These are phyloP conservation scores for Catharus ustulatus DNA, from an alignment of 2,797 vertebrate genomes.

Conservation along the genomic window DNA sequence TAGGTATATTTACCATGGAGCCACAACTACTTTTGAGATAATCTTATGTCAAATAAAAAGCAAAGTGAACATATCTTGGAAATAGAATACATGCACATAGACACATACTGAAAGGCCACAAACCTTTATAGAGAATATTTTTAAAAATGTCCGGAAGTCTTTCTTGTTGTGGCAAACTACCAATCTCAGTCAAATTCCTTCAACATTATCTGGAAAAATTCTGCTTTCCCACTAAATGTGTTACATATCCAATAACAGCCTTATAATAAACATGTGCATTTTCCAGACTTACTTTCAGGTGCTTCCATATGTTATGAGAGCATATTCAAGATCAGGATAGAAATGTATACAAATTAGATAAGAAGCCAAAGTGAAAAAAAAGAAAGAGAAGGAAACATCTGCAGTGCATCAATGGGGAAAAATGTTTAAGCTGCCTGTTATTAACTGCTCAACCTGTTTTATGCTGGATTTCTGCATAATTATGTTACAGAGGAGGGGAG, in stretches of 20 bases:
- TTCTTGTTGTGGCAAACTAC: background rate
- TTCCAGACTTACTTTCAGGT: conserved; percentile 54
- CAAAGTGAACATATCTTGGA: background rate
- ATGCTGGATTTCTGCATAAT: conserved; percentile 58
- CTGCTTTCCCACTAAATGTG: background rate
- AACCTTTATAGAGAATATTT: background rate
- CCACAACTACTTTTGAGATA: background rate
- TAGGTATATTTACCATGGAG: background rate
- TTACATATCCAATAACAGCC: background rate
- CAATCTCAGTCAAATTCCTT: background rate
- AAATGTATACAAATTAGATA: conserved; percentile 53
- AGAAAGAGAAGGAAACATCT: conserved; percentile 36
- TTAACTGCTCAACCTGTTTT: conserved; percentile 70
- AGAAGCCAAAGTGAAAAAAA: background rate
- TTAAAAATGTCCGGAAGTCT: background rate
- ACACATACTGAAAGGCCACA: background rate
- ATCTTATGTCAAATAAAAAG: conserved; percentile 7
- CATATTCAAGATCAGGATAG: conserved; percentile 30
- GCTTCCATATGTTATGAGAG: conserved; percentile 38
- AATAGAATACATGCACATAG: background rate
- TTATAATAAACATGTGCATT: background rate
- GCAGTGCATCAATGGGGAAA: conserved; percentile 52
- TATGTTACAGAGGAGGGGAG: conserved; percentile 37
- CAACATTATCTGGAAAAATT: background rate
- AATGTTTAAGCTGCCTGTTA: conserved; percentile 63